phyloP scores from a whole-genome alignment of 1,140 invertebrate genomes.

The Eulimnadia texana region DNA sequence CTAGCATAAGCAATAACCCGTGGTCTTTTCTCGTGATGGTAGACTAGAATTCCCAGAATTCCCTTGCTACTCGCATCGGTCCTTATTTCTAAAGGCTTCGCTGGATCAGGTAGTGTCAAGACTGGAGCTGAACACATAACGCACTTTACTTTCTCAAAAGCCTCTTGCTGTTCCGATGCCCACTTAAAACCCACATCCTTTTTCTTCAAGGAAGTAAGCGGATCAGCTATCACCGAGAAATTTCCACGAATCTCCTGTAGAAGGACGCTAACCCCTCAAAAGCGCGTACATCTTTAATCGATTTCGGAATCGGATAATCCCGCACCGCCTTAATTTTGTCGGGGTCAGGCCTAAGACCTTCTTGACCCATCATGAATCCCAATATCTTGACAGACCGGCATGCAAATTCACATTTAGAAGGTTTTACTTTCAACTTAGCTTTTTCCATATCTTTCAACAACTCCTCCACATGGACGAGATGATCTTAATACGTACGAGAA shows the following conservation, averaged over 20 bases:
- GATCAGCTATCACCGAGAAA: not conserved
- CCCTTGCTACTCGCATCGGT: slow-evolving; percentile 4
- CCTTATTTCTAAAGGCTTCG: not conserved
- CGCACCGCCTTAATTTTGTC: not conserved
- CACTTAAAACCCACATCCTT: slow-evolving; percentile 1
- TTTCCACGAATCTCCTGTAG: not conserved
- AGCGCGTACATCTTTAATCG: not conserved
- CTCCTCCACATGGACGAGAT: slow-evolving; percentile 26
- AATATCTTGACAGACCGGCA: slow-evolving; percentile 27
- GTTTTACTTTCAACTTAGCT: slow-evolving; percentile 31
- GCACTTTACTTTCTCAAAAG: slow-evolving; percentile 4
- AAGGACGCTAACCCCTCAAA: not conserved
- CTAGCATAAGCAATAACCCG: slow-evolving; percentile 13
- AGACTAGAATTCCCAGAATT: slow-evolving; percentile 6
- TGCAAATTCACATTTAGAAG: slow-evolving; percentile 31
- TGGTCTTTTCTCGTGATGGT: not conserved
- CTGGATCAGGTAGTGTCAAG: not conserved
- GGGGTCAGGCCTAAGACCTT: not conserved
- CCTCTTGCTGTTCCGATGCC: not conserved
- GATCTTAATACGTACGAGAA: slow-evolving; percentile 27
- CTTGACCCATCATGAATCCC: slow-evolving; percentile 21
- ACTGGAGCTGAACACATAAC: not conserved
- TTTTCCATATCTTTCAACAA: slow-evolving; percentile 27
- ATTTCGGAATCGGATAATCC: not conserved
- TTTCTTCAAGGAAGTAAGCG: not conserved